Conservation (phyloP, 2,113 vertebrate species). For the Oxygymnocypris stewartii region DNA sequence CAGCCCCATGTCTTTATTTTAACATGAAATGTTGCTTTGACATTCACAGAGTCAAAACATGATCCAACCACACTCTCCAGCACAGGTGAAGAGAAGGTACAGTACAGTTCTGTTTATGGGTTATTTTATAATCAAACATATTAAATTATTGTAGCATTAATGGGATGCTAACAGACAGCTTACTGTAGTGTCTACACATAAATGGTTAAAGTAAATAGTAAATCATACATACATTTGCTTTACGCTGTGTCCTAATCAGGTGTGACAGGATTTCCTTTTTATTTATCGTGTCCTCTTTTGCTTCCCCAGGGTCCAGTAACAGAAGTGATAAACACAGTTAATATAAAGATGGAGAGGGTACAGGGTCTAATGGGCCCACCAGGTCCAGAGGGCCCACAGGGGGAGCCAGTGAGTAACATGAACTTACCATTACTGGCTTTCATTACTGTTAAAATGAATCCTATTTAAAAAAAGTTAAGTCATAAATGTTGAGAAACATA, state of each 20-base stretch:
- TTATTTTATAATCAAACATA: not conserved
- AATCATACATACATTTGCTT: not conserved
- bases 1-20: not conserved
- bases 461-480: not conserved
- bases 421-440: not conserved
- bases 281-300: constrained; percentile 12
- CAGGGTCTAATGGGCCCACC: constrained; percentile 71
- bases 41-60: constrained; percentile 74
- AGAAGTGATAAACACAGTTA: constrained; percentile 52
- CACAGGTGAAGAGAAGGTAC: constrained; percentile 76
- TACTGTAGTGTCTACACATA: not conserved
- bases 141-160: not conserved
- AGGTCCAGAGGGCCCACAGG: constrained; percentile 63
- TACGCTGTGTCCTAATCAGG: not conserved
- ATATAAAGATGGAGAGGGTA: constrained; percentile 66
- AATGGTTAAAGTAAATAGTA: not conserved
- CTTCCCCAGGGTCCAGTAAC: constrained; percentile 65
- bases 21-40: not conserved
- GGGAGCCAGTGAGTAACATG: constrained; percentile 80
- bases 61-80: constrained; percentile 59
- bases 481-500: not conserved
- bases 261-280: not conserved
- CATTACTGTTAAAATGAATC: not conserved
- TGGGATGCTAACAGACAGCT: not conserved
- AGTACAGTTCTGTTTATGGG: not conserved